Evolutionary conservation across 1,140 invertebrate genomes (phyloP).

Genomic region (Chelonus insularis): DNA sequence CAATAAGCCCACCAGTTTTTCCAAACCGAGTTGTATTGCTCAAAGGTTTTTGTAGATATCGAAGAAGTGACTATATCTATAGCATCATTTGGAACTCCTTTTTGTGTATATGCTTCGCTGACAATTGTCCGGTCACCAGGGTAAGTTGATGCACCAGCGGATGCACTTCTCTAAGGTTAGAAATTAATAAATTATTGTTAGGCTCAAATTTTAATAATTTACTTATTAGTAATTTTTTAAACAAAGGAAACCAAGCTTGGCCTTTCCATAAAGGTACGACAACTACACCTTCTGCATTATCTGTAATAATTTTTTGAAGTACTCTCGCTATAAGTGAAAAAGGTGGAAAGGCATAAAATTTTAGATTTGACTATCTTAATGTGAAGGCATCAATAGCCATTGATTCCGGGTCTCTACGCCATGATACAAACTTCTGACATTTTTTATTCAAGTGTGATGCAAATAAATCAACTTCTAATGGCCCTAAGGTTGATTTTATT

Average conservation of each 20-base stretch:
- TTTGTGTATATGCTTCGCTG: conserved; percentile 30
- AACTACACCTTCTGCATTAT: conserved; percentile 19
- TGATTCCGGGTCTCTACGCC: no score
- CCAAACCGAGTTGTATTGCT: no score
- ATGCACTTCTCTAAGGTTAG: conserved; percentile 31
- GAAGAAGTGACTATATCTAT: conserved; percentile 33
- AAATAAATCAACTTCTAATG: conserved; percentile 30
- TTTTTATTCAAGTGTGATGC: conserved; percentile 27
- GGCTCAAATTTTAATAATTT: conserved; percentile 17
- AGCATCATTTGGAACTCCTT: conserved; percentile 27
- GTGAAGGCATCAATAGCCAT: no score
- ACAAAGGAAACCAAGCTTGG: conserved; percentile 20
- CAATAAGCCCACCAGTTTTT: no score
- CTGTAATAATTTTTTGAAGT: no score
- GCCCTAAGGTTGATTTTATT: conserved; percentile 27
- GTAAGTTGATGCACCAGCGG: conserved; percentile 34
- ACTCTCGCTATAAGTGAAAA: no score
- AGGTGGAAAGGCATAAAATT: no score
- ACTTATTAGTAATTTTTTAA: conserved; percentile 12
- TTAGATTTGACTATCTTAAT: no score
- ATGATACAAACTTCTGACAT: conserved; percentile 34
- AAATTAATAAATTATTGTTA: not conserved
- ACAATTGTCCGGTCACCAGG: conserved; percentile 38
- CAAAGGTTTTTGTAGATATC: conserved; percentile 31
- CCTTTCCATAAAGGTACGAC: conserved; percentile 24